phyloP scores from a whole-genome alignment of 2,113 vertebrate species.

The Paradisaea rubra region DNA sequence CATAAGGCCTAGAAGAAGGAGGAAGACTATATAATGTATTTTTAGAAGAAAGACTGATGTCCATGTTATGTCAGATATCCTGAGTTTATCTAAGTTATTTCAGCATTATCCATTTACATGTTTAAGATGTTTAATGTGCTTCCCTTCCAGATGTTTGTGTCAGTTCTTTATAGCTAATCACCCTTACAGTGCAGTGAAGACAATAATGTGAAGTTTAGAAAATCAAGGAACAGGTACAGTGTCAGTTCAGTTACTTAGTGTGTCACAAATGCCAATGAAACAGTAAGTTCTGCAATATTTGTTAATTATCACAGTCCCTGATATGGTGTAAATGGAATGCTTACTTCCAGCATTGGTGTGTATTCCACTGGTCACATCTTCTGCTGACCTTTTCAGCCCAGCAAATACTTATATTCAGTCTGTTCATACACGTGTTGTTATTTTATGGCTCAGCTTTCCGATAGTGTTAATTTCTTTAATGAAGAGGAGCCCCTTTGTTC shows the following conservation, averaged over 20 bases:
- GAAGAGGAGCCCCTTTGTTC: background rate
- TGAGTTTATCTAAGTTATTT: slow-evolving; percentile 13
- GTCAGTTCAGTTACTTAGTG: slow-evolving; percentile 2
- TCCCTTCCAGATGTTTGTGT: slow-evolving; percentile 41
- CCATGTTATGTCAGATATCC: background rate
- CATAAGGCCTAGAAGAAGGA: slow-evolving; percentile 72
- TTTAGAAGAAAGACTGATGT: background rate
- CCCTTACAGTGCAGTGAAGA: slow-evolving; percentile 22
- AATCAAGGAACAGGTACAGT: slow-evolving; percentile 34
- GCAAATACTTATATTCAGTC: background rate
- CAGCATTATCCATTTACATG: background rate
- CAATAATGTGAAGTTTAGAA: slow-evolving; percentile 23
- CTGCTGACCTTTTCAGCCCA: background rate
- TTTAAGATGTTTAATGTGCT: slow-evolving; percentile 16
- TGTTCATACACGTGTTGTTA: background rate
- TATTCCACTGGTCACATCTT: background rate
- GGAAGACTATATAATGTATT: slow-evolving; percentile 70
- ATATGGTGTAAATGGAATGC: rapidly evolving
- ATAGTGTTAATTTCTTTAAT: background rate
- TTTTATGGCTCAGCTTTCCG: background rate
- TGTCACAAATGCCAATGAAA: background rate
- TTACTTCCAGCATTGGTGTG: background rate
- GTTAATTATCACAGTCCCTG: background rate
- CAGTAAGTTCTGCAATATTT: background rate
- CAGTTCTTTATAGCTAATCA: slow-evolving; percentile 20